phyloP scores from a whole-genome alignment of 2,888 invertebrate genomes.

The Xestia ashworthii region DNA sequence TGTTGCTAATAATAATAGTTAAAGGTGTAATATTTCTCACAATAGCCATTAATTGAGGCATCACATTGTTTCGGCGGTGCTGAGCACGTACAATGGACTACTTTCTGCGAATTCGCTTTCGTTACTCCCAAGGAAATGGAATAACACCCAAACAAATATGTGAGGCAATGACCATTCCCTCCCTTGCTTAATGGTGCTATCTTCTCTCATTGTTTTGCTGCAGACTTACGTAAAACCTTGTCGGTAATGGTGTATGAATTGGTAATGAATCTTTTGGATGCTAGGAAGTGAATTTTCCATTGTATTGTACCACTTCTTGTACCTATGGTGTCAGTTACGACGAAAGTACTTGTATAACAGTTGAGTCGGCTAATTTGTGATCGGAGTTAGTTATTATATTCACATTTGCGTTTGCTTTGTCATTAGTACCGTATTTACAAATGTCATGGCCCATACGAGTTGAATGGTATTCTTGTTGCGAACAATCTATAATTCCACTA shows the following conservation, averaged over 20 bases:
- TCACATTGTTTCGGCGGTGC: slow-evolving; percentile 65
- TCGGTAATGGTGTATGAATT: slow-evolving; percentile 87
- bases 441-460: slow-evolving; percentile 62
- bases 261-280: slow-evolving; percentile 81
- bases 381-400: slow-evolving; percentile 58
- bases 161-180: slow-evolving; percentile 88
- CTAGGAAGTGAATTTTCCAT: slow-evolving; percentile 84
- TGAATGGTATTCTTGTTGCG: slow-evolving; percentile 56
- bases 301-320: slow-evolving; percentile 71
- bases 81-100: slow-evolving; percentile 77
- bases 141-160: slow-evolving; percentile 81
- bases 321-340: slow-evolving; percentile 56
- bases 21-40: slow-evolving; percentile 65
- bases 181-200: slow-evolving; percentile 83
- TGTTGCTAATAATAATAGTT: slow-evolving; percentile 52
- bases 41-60: slow-evolving; percentile 69
- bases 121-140: slow-evolving; percentile 81
- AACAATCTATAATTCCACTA: slow-evolving; percentile 36
- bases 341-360: slow-evolving; percentile 42
- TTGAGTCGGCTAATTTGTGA: slow-evolving; percentile 47
- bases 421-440: slow-evolving; percentile 61
- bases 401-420: slow-evolving; percentile 59
- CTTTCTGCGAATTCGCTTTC: slow-evolving; percentile 81
- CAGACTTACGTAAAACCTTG: slow-evolving; percentile 85
- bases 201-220: slow-evolving; percentile 85